Evolutionary conservation across 1,140 invertebrate species (phyloP), one percentile per base, ranked within the genome.

Genomic region (Asobara japonica): DNA sequence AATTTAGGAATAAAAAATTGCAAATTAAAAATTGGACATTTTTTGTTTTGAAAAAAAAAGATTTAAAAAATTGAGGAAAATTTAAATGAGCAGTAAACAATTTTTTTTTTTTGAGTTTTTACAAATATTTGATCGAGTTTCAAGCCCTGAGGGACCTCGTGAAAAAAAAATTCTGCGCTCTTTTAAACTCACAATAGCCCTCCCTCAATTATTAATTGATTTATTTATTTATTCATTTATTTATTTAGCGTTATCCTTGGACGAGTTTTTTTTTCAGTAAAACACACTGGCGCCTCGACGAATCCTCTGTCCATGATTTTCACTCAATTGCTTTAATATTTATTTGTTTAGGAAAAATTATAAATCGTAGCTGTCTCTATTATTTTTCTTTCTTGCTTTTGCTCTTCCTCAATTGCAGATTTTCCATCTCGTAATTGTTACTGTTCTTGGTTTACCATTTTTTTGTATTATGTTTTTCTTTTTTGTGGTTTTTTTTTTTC

Each of bases 331-430:
- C 65, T 61, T 71, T 20, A 48, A 31, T 51, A 27, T 56, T 56
- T 13, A 56, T 13, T 56, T 36, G 31, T 36, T 51, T 62, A 70
- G 38, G 30, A 60, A 60, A 38, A 61, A 62, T 36, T 71, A 61
- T 30, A 48, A 60, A 71, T 48, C 56, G 11, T 71, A 71, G 62
- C 69, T 71, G 67, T 69, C 67, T 67, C 48, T 41, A 62, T 73
- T 73, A 41, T 16, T 64, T 60, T 68, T 25, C 29, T n/a, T n/a
- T n/a, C n/a, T n/a, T n/a, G n/a, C n/a, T n/a, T n/a, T n/a, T n/a
- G n/a, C n/a, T n/a, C n/a, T n/a, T n/a, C 18, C 38, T 45, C 25
- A 16, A 68, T 68, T 29, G 36, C 36, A 18, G 8, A 13, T 68
- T 56, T 30, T 51, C 16, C 11, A 18, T 56, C 18, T 27, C 51